phyloP scores from a whole-genome alignment of 2,113 vertebrate genomes.

The Percopsis transmontana region DNA sequence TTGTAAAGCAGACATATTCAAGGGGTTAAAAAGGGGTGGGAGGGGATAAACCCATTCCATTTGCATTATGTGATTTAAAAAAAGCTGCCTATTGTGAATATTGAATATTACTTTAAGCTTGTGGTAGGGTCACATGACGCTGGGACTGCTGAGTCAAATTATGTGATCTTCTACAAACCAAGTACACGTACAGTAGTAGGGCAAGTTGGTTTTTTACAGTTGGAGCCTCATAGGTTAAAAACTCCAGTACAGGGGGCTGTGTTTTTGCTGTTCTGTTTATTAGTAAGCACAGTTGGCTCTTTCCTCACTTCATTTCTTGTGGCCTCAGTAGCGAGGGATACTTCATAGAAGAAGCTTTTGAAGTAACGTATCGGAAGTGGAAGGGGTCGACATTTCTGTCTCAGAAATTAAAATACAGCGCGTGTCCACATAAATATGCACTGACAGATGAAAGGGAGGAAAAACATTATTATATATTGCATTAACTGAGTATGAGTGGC shows the following conservation, averaged over 20 bases:
- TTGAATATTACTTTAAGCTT: too few species aligned
- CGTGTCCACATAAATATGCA: constrained; percentile 11
- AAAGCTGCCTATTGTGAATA: too few species aligned
- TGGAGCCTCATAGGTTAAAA: not conserved
- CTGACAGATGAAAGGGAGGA: not conserved
- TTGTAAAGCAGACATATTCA: too few species aligned
- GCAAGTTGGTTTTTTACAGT: too few species aligned
- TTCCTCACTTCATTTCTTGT: not conserved
- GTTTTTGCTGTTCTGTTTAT: not conserved
- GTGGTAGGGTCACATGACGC: too few species aligned
- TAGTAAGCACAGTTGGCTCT: not conserved
- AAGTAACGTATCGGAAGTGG: not conserved
- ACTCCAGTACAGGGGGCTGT: not conserved
- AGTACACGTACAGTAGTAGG: too few species aligned
- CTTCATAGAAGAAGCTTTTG: not conserved
- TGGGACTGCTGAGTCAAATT: too few species aligned
- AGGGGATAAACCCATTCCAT: too few species aligned
- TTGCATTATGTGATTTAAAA: too few species aligned
- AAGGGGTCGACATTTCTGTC: not conserved
- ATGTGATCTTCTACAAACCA: too few species aligned
- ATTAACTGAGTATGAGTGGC: not conserved
- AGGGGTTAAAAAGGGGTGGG: too few species aligned
- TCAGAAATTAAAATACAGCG: constrained; percentile 1
- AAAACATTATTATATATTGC: not conserved
- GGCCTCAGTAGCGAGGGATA: not conserved